Evolutionary conservation across 2,888 invertebrate genomes (phyloP), one percentile per base, ranked within the genome.

Genomic region (Tanytarsus gracilentus): DNA sequence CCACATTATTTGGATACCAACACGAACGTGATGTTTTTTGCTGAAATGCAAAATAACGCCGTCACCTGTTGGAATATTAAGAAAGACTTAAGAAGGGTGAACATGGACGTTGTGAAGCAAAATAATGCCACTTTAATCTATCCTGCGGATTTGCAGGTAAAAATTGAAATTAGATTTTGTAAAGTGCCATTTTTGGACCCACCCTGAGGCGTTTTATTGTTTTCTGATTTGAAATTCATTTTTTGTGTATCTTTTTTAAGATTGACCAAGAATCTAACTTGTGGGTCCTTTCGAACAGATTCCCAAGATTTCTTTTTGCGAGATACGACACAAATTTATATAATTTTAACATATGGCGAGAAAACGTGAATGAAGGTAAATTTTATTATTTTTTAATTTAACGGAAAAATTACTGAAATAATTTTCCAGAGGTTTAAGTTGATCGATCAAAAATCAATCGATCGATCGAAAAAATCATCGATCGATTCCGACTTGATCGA

Each of bases 21-120:
- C 0, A 78, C 80, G 0, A 79, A 79, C 0, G 79, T 83, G 1
- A 71, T 88, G 39, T 86, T 88, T 72, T 83, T 83, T 67, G 81
- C 82, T 0, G 80, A 86, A 64, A 79, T 88, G 1, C 85, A 83
- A 36, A 76, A 79, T 16, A 83, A 86, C 66, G 84, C 84, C 0
- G 70, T 90, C 0, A 84, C 84, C 0, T 90, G 89, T 67, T 89
- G 88, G 88, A 84, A 86, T 65, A 78, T 78, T 0, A 75, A 72
- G 0, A 72, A 69, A 5, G 69, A 75, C 0, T 76, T 85, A 48
- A 71, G 70, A 7, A 70, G 75, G 0, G 69, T 70, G 0, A 82
- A 79, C 60, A 75, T 82, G 23, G 80, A 73, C 0, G 69, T 82
- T 1, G 74, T 87, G 1, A 81, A 79, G 0, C 76, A 78, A 55